Percentiles rank a stretch among this genome's conserved stretches.
phyloP scores from a whole-genome alignment of 2,113 vertebrate species.

The Drymodes brunneopygia region DNA sequence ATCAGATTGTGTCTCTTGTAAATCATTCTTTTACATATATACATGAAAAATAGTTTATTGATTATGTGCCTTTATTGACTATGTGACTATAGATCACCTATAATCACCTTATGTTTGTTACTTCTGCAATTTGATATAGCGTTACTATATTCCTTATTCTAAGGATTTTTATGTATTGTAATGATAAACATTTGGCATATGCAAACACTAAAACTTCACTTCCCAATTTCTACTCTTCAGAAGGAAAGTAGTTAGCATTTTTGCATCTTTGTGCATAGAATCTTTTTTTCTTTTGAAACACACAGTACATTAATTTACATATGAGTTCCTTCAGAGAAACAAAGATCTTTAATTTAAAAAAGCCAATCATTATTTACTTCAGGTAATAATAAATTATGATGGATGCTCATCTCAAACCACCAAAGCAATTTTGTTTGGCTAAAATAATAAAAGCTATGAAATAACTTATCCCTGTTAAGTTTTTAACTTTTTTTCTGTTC shows the following conservation, averaged over 20 bases:
- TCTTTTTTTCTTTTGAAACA: not conserved
- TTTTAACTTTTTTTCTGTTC: not conserved
- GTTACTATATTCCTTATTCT: not conserved
- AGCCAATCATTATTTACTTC: not conserved
- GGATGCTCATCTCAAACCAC: not conserved
- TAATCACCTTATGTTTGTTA: not conserved
- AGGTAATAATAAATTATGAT: not conserved
- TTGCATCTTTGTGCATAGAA: not conserved
- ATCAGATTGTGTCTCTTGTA: not conserved
- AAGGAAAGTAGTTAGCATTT: not conserved
- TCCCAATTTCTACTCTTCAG: not conserved
- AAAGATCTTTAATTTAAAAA: constrained; percentile 3
- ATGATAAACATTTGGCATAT: not conserved
- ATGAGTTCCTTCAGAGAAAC: not conserved
- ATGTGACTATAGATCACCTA: no score
- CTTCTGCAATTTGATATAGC: not conserved
- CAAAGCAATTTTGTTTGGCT: not conserved
- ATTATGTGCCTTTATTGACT: not conserved
- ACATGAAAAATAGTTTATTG: not conserved
- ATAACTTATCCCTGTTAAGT: not conserved
- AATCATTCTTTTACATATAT: not conserved
- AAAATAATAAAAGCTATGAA: constrained; percentile 2
- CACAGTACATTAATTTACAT: not conserved
- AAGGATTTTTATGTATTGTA: not conserved
- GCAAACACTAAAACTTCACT: not conserved